Evolutionary conservation across 2,113 vertebrate genomes (phyloP).

Genomic region (Gallinago jamesoni): DNA sequence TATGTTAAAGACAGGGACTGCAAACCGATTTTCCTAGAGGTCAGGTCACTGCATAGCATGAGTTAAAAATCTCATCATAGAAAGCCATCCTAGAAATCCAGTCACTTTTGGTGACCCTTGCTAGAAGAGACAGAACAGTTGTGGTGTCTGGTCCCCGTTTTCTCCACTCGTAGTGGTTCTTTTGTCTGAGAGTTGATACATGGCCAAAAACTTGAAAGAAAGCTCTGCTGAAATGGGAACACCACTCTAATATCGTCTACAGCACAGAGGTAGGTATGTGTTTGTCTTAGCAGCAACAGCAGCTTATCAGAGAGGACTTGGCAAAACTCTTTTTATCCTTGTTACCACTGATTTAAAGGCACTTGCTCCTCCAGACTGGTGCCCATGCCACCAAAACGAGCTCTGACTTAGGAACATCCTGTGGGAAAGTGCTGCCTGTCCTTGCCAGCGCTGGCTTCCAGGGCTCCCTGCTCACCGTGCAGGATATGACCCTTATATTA

Average conservation of each 20-base stretch:
- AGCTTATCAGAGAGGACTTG: background rate
- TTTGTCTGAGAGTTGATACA: background rate
- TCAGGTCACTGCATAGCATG: background rate
- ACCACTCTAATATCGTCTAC: background rate
- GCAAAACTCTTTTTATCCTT: background rate
- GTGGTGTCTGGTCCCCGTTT: background rate
- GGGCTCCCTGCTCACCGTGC: background rate
- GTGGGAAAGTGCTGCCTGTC: background rate
- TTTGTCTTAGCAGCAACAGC: background rate
- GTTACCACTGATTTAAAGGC: slow-evolving; percentile 6
- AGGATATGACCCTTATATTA: slow-evolving; percentile 17
- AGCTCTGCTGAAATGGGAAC: background rate
- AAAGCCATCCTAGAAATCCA: background rate
- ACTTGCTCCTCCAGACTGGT: background rate
- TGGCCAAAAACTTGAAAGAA: background rate
- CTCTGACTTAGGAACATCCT: background rate
- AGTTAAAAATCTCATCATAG: background rate
- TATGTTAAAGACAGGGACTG: background rate
- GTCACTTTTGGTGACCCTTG: background rate
- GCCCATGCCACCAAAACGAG: background rate
- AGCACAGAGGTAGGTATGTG: background rate
- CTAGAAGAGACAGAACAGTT: background rate
- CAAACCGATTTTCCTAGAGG: background rate
- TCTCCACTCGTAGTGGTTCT: background rate
- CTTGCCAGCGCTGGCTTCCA: background rate